A percentile compares a stretch with the other conserved stretches of the same genome.
These are phyloP conservation scores for Myioborus melanocephalus DNA, from an alignment of 2,797 vertebrate genomes.

Conservation along the genomic window DNA sequence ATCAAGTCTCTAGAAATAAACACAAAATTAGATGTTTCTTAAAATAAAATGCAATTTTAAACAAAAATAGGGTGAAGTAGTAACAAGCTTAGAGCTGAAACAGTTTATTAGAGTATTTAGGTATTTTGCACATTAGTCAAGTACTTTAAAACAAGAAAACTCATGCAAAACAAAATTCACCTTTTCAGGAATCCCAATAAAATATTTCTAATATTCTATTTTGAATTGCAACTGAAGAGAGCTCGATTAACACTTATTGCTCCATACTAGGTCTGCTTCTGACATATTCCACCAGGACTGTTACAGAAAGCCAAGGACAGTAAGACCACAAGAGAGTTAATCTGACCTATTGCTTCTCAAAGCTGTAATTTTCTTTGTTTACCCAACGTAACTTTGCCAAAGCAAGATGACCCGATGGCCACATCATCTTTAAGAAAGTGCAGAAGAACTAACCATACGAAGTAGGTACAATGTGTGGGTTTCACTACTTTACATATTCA, in stretches of 20 bases:
- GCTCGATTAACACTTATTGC: neutral
- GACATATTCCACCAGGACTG: rapidly evolving
- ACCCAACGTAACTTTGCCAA: neutral
- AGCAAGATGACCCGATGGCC: neutral
- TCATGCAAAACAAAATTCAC: neutral
- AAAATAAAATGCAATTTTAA: neutral
- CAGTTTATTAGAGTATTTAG: neutral
- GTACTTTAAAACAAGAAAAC: neutral
- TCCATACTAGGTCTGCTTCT: neutral
- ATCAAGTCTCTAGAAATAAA: neutral
- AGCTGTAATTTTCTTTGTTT: neutral
- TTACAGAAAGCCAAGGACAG: neutral
- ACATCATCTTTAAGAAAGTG: neutral
- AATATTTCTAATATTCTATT: neutral
- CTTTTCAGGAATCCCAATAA: neutral
- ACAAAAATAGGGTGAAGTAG: neutral
- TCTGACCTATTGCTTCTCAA: neutral
- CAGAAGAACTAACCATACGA: neutral
- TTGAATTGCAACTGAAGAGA: neutral
- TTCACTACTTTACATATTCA: neutral
- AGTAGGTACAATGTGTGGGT: neutral
- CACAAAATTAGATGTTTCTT: neutral
- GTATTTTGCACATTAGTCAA: neutral
- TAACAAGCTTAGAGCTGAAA: neutral
- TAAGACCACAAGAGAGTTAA: neutral